These are phyloP conservation scores for Patella depressa DNA, from an alignment of 2,888 invertebrate genomes.

Conservation along the genomic window DNA sequence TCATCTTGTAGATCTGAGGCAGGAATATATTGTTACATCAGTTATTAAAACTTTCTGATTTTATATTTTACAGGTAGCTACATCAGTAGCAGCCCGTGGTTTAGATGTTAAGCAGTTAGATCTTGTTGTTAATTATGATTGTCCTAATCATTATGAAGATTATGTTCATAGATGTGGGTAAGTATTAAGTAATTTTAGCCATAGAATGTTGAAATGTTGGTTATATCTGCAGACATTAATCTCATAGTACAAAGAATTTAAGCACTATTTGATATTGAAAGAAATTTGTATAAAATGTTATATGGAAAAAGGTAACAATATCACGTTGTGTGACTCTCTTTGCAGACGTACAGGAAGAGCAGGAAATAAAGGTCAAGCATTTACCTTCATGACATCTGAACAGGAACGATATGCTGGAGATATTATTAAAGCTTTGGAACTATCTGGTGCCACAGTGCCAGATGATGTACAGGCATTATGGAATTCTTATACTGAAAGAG, in stretches of 20 bases:
- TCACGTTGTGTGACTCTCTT: not conserved
- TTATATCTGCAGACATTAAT: not conserved
- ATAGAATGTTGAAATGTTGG: not conserved
- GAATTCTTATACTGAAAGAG: constrained; percentile 84
- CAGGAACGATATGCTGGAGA: constrained; percentile 96
- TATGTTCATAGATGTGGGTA: constrained; percentile 96
- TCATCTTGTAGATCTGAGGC: no score
- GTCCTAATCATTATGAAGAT: constrained; percentile 99
- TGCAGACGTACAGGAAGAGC: constrained; percentile 76
- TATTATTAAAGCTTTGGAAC: constrained; percentile 90
- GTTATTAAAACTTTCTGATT: not conserved
- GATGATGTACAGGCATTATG: constrained; percentile 81
- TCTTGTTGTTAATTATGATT: constrained; percentile 98
- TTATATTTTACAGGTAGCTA: constrained; percentile 79
- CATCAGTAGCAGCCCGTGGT: constrained; percentile 97
- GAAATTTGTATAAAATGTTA: no score
- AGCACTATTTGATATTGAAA: not conserved
- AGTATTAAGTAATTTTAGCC: constrained; percentile 36
- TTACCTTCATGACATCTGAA: constrained; percentile 95
- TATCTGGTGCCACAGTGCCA: constrained; percentile 84
- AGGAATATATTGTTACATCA: not conserved
- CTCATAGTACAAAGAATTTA: not conserved
- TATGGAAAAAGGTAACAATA: no score
- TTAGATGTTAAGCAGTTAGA: constrained; percentile 98
- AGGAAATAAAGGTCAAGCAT: constrained; percentile 97